Percentiles rank a stretch among this genome's conserved stretches.
phyloP scores from a whole-genome alignment of 2,113 vertebrate species.

The Ellobius talpinus region DNA sequence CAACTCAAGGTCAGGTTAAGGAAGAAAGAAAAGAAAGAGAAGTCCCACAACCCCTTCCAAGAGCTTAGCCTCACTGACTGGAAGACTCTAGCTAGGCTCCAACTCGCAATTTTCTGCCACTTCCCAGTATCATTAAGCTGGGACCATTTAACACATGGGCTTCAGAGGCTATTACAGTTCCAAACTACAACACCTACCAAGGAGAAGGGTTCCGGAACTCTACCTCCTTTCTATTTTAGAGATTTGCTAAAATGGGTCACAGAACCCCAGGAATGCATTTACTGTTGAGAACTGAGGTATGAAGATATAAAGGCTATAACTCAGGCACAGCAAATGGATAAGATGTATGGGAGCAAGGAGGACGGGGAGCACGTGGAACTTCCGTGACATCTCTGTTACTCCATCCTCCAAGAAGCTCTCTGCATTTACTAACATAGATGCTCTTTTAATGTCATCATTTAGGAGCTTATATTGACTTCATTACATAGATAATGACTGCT shows the following conservation, averaged over 20 bases:
- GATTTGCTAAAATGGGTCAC: not conserved
- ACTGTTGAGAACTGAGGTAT: not conserved
- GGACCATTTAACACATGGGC: not conserved
- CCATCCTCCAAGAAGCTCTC: not conserved
- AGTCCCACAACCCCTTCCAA: not conserved
- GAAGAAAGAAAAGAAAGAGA: not conserved
- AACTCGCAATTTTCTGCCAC: not conserved
- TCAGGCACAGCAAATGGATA: not conserved
- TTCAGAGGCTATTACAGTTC: not conserved
- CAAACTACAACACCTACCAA: not conserved
- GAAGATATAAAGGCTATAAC: not conserved
- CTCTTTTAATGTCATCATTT: not conserved
- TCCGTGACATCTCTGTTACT: not conserved
- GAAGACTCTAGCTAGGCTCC: not conserved
- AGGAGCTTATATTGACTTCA: not conserved
- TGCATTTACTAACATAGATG: not conserved
- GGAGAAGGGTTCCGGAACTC: not conserved
- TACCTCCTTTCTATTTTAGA: not conserved
- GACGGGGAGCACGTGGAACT: accelerated
- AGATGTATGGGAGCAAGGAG: too few species aligned
- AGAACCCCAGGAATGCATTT: not conserved
- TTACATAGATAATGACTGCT: not conserved
- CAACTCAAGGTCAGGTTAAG: not conserved
- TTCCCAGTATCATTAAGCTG: not conserved
- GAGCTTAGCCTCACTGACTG: too few species aligned